Conservation (phyloP, 2,888 invertebrate genomes). For the Xanthorhoe spadicearia region DNA sequence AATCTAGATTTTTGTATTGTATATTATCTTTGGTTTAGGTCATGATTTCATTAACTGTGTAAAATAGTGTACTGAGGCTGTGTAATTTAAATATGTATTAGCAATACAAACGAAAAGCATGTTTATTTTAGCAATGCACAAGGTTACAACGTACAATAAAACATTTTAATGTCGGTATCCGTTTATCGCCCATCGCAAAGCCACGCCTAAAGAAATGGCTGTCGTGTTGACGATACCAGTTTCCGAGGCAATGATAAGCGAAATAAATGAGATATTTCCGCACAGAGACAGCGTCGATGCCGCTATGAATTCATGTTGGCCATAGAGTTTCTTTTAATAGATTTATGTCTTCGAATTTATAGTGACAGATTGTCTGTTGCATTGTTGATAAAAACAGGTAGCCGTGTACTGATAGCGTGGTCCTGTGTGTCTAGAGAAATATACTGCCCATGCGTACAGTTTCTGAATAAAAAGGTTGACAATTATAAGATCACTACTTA, state of each 20-base stretch:
- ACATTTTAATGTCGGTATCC: not conserved
- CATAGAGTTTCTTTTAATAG: constrained; percentile 40
- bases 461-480: too few relatives aligned
- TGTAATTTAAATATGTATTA: too few relatives aligned
- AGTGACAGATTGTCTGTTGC: constrained; percentile 7
- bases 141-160: not conserved
- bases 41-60: too few relatives aligned
- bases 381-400: too few relatives aligned
- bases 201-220: constrained; percentile 59
- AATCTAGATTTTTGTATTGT: too few relatives aligned
- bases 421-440: too few relatives aligned
- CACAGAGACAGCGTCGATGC: constrained; percentile 59
- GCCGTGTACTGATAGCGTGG: too few relatives aligned
- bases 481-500: too few relatives aligned
- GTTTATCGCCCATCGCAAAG: constrained; percentile 39
- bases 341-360: constrained; percentile 26
- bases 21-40: too few relatives aligned
- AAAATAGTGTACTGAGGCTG: too few relatives aligned
- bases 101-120: not conserved
- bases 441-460: too few relatives aligned
- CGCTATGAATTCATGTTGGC: constrained; percentile 52
- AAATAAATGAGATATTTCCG: constrained; percentile 73
- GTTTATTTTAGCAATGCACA: not conserved
- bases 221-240: constrained; percentile 67
- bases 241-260: constrained; percentile 70